A percentile compares a stretch with the other conserved stretches of the same genome.
These are phyloP conservation scores for Tyrophagus putrescentiae DNA, from an alignment of 1,140 invertebrate genomes.

Conservation along the genomic window DNA sequence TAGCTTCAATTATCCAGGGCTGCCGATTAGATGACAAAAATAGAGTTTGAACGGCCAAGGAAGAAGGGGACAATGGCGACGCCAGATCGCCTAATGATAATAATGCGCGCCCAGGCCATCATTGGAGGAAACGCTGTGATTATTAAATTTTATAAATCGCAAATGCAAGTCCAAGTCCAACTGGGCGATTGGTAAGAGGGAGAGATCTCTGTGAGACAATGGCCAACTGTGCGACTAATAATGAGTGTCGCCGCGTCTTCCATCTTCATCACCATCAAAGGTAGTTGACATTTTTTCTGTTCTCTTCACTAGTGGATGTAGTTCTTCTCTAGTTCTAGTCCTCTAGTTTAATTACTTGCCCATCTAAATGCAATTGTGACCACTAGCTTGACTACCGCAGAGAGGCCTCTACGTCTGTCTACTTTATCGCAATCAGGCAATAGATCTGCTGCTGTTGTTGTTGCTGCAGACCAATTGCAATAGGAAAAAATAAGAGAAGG, in stretches of 20 bases:
- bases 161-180: neutral
- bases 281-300: conserved; percentile 11
- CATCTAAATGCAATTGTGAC: too few relatives aligned
- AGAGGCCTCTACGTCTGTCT: too few relatives aligned
- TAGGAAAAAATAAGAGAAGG: neutral
- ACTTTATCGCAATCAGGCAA: conserved; percentile 12
- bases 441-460: neutral
- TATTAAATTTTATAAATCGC: conserved; percentile 15
- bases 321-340: too few relatives aligned
- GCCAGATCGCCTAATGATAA: conserved; percentile 11
- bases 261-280: conserved; percentile 15
- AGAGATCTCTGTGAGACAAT: too few relatives aligned
- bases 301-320: neutral
- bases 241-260: conserved; percentile 7
- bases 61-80: neutral
- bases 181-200: neutral
- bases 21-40: conserved; percentile 5
- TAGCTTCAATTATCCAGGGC: conserved; percentile 11
- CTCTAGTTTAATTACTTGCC: too few relatives aligned
- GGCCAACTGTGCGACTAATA: conserved; percentile 12
- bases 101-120: neutral
- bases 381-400: too few relatives aligned
- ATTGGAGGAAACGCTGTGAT: conserved; percentile 12
- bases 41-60: conserved; percentile 2
- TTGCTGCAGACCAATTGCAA: neutral